phyloP scores from a whole-genome alignment of 2,797 vertebrate genomes.

The Hirundo rustica region DNA sequence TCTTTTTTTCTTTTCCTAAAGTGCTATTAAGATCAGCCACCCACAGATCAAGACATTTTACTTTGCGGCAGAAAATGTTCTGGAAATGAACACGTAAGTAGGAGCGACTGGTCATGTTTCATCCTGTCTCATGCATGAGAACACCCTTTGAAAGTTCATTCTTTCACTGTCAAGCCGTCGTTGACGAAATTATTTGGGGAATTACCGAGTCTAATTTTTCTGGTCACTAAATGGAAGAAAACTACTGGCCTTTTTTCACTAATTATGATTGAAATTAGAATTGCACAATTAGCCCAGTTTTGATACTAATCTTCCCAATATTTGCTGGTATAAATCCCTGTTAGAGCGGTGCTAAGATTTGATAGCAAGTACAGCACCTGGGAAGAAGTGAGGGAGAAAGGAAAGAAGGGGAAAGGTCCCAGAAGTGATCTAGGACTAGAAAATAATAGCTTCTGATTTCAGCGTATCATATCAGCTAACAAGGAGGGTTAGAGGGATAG shows the following conservation, averaged over 20 bases:
- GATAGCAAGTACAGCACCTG: neutral
- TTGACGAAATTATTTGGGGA: neutral
- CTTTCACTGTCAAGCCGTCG: neutral
- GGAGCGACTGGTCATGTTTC: neutral
- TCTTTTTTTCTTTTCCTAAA: conserved; percentile 63
- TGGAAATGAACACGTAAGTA: conserved; percentile 95
- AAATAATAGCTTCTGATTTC: neutral
- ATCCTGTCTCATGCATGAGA: neutral
- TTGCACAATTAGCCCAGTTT: neutral
- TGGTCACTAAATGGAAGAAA: neutral
- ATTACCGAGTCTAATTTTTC: neutral
- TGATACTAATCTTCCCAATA: neutral
- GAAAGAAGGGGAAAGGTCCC: neutral
- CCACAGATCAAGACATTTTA: conserved; percentile 95
- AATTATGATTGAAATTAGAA: neutral
- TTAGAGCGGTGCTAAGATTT: neutral
- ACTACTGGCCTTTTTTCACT: neutral
- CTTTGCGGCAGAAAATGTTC: conserved; percentile 92
- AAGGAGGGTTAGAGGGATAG: neutral
- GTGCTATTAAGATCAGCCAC: conserved; percentile 95
- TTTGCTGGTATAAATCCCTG: neutral
- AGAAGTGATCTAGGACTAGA: neutral
- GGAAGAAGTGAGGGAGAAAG: neutral
- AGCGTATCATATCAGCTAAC: neutral
- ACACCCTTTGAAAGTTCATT: conserved; percentile 7